These are phyloP conservation scores for Aix galericulata DNA, from an alignment of 2,113 vertebrate species.

Conservation along the genomic window DNA sequence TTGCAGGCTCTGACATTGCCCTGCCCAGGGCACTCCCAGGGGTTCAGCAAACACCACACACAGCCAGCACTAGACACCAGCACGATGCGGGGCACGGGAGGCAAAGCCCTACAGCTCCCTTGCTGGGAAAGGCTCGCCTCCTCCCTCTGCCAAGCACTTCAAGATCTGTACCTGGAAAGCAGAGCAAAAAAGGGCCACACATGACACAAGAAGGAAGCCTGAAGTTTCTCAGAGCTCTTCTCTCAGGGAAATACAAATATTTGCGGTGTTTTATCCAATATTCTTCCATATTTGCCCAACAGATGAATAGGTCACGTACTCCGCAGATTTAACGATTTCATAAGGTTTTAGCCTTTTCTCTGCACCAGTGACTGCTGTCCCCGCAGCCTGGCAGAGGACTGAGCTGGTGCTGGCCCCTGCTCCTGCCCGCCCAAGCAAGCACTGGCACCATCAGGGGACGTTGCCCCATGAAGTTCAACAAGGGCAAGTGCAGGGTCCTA, in stretches of 20 bases:
- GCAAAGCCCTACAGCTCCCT: neutral
- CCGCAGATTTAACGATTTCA: neutral
- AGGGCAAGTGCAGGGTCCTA: too few species aligned
- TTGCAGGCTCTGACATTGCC: neutral
- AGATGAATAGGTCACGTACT: neutral
- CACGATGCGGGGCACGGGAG: neutral
- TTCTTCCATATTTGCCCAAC: neutral
- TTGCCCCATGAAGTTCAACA: too few species aligned
- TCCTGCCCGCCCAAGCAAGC: too few species aligned
- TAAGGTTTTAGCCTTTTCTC: neutral
- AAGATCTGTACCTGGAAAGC: neutral
- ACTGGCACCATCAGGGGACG: neutral
- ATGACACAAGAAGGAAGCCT: rapidly evolving
- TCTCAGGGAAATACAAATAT: neutral
- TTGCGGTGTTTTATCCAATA: constrained; percentile 16
- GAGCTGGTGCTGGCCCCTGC: neutral
- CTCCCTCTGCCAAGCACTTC: neutral
- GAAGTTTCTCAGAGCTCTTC: neutral
- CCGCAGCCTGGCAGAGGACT: neutral
- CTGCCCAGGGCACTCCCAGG: neutral
- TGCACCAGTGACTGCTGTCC: neutral
- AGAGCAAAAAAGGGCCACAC: neutral
- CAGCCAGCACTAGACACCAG: too few species aligned
- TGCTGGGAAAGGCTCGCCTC: neutral
- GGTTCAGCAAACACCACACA: too few species aligned